phyloP scores from a whole-genome alignment of 2,888 invertebrate species.

The Chymomyza fuscimana region DNA sequence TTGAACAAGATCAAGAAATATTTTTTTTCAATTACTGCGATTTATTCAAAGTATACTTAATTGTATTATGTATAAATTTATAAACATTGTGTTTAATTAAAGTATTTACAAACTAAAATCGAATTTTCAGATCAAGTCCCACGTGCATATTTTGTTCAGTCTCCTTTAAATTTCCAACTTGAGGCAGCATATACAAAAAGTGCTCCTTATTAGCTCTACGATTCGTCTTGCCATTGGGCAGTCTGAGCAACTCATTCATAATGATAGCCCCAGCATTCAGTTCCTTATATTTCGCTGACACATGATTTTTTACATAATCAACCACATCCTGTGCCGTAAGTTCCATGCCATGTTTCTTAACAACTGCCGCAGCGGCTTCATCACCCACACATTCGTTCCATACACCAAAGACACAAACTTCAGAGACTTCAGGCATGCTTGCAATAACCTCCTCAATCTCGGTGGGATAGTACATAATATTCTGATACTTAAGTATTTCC shows the following conservation, averaged over 20 bases:
- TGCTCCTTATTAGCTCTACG: slow-evolving; percentile 45
- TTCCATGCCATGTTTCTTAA: slow-evolving; percentile 23
- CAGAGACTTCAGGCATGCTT: slow-evolving; percentile 54
- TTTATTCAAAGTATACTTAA: no score
- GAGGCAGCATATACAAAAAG: slow-evolving; percentile 21
- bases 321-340: slow-evolving; percentile 42
- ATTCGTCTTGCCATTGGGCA: slow-evolving; percentile 52
- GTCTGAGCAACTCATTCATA: slow-evolving; percentile 47
- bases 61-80: no score
- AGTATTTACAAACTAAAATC: not conserved
- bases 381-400: slow-evolving; percentile 46
- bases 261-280: slow-evolving; percentile 54
- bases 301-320: slow-evolving; percentile 33
- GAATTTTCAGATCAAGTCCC: not conserved
- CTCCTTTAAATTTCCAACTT: not conserved
- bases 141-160: not conserved
- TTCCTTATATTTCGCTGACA: slow-evolving; percentile 43
- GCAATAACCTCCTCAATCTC: slow-evolving; percentile 65
- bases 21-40: no score
- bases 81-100: no score
- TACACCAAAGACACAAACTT: slow-evolving; percentile 68
- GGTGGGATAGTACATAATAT: slow-evolving; percentile 59
- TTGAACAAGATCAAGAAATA: no score
- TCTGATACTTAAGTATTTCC: slow-evolving; percentile 65
- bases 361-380: slow-evolving; percentile 65